Conservation (phyloP, 2,113 vertebrate species). For the Brachyhypopomus gauderio region DNA sequence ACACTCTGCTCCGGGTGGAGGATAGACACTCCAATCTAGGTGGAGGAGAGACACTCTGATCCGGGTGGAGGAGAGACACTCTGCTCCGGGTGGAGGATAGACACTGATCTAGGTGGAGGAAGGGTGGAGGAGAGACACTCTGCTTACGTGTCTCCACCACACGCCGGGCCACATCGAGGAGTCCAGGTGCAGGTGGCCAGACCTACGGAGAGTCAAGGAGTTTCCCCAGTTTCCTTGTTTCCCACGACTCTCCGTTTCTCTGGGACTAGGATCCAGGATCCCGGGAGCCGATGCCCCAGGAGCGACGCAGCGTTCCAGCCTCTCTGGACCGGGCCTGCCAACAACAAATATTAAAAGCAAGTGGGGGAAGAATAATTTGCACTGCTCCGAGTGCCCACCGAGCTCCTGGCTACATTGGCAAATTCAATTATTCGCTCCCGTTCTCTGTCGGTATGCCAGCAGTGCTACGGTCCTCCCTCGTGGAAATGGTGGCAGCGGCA, state of each 20-base stretch:
- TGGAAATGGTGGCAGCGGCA: conserved; percentile 17
- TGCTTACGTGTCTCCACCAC: conserved; percentile 57
- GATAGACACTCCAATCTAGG: no score
- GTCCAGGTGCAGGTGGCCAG: conserved; percentile 50
- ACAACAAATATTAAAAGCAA: conserved; percentile 40
- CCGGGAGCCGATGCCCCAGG: background rate
- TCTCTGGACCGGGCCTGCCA: conserved; percentile 30
- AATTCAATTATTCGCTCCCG: conserved; percentile 50
- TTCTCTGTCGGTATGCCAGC: conserved; percentile 34
- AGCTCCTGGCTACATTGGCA: conserved; percentile 24
- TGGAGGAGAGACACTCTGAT: conserved; percentile 53
- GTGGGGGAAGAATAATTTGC: conserved; percentile 43
- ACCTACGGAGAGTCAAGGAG: conserved; percentile 45
- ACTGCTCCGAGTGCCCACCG: background rate
- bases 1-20: conserved; percentile 55
- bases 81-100: conserved; percentile 53
- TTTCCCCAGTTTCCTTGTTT: conserved; percentile 49
- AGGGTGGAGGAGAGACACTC: conserved; percentile 54
- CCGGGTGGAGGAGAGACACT: conserved; percentile 55
- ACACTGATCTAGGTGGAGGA: no score
- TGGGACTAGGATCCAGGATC: conserved; percentile 33
- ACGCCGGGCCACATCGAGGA: conserved; percentile 45
- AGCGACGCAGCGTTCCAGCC: background rate
- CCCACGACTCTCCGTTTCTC: conserved; percentile 30
- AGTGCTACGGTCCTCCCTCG: conserved; percentile 21